These are phyloP conservation scores for Drosophila stalkeri DNA, from an alignment of 2,888 invertebrate species.

Conservation along the genomic window DNA sequence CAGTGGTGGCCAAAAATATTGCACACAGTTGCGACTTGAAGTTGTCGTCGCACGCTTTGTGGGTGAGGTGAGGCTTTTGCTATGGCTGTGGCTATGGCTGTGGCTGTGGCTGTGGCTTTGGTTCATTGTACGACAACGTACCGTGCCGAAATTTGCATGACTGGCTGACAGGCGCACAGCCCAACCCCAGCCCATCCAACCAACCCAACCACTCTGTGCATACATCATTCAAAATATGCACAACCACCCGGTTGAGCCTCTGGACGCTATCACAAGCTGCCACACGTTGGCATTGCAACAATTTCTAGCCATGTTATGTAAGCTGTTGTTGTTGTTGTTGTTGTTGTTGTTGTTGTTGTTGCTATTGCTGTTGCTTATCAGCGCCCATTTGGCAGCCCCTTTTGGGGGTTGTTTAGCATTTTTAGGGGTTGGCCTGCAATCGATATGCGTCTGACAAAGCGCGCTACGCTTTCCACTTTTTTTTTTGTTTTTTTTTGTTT, in stretches of 20 bases:
- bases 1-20: conserved; percentile 64
- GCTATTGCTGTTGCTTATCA: conserved; percentile 64
- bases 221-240: conserved; percentile 78
- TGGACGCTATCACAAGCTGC: conserved; percentile 76
- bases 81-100: conserved; percentile 36
- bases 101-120: conserved; percentile 18
- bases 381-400: conserved; percentile 47
- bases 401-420: conserved; percentile 71
- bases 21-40: conserved; percentile 33
- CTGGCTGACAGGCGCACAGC: conserved; percentile 24
- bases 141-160: conserved; percentile 76
- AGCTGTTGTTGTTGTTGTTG: conserved; percentile 25
- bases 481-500: background rate
- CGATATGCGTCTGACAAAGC: conserved; percentile 57
- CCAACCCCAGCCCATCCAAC: conserved; percentile 17
- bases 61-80: background rate
- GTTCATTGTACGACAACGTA: conserved; percentile 69
- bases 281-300: conserved; percentile 78
- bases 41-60: conserved; percentile 45
- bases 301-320: conserved; percentile 65
- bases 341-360: conserved; percentile 28
- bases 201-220: conserved; percentile 39
- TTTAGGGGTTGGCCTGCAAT: conserved; percentile 68
- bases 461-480: conserved; percentile 26
- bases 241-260: conserved; percentile 61